Conservation (phyloP, 2,888 invertebrate genomes). For the Drepanosiphum platanoidis region DNA sequence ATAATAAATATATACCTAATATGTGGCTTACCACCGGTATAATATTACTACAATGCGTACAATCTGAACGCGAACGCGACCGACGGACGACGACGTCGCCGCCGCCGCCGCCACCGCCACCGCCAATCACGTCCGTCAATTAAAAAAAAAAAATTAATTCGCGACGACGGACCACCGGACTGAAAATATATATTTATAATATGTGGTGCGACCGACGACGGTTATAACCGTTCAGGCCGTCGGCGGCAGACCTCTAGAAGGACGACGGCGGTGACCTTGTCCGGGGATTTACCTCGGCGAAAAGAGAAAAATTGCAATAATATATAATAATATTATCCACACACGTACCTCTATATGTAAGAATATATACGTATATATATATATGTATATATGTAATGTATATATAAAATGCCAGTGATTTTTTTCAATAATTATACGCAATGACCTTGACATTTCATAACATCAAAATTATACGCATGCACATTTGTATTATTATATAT, state of each 20-base stretch:
- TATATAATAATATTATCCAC: neutral
- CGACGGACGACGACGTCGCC: neutral
- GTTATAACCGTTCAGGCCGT: neutral
- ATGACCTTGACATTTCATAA: conserved; percentile 58
- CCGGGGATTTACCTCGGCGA: conserved; percentile 43
- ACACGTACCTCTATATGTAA: neutral
- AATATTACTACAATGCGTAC: too few species aligned
- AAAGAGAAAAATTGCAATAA: conserved; percentile 18
- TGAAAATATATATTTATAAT: too few species aligned
- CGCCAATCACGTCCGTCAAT: neutral
- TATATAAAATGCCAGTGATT: neutral
- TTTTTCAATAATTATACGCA: conserved; percentile 15
- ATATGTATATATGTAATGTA: neutral
- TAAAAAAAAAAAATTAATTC: neutral
- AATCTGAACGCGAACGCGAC: neutral
- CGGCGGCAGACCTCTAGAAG: conserved; percentile 29
- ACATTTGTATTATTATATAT: neutral
- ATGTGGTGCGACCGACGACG: neutral
- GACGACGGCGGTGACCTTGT: conserved; percentile 41
- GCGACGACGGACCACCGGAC: neutral
- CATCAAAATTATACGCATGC: conserved; percentile 17
- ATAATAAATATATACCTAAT: neutral
- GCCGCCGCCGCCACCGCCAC: neutral
- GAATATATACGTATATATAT: neutral
- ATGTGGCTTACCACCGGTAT: neutral